These are phyloP conservation scores for Oryzias celebensis DNA, from an alignment of 2,113 vertebrate species.

Conservation along the genomic window DNA sequence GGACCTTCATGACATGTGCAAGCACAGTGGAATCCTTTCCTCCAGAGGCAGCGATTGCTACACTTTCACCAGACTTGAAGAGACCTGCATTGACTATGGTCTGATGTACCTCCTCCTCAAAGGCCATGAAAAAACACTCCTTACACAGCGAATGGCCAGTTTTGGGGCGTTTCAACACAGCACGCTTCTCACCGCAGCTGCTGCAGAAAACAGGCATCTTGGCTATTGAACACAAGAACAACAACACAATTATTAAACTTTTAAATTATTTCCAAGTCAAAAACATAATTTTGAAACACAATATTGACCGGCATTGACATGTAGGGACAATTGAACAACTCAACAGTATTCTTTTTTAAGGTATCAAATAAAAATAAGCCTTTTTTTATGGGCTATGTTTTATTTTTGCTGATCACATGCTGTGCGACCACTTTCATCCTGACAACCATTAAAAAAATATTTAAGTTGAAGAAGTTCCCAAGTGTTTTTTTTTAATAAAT, in stretches of 20 bases:
- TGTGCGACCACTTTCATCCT: too few species aligned
- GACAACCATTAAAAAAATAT: too few species aligned
- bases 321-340: too few species aligned
- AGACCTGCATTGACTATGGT: slow-evolving; percentile 78
- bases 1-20: slow-evolving; percentile 82
- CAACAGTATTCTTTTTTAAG: too few species aligned
- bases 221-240: slow-evolving; percentile 9
- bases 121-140: slow-evolving; percentile 84
- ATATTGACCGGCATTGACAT: too few species aligned
- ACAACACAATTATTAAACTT: background rate
- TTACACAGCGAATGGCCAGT: slow-evolving; percentile 83
- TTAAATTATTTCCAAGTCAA: too few species aligned
- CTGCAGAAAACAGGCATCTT: slow-evolving; percentile 79
- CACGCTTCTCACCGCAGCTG: slow-evolving; percentile 70
- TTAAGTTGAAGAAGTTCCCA: too few species aligned
- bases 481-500: too few species aligned
- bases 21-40: slow-evolving; percentile 91
- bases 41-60: slow-evolving; percentile 86
- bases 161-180: slow-evolving; percentile 76
- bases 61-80: slow-evolving; percentile 78
- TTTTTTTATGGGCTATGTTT: too few species aligned
- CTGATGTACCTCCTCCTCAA: slow-evolving; percentile 86
- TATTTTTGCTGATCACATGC: too few species aligned
- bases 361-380: too few species aligned
- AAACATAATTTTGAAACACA: too few species aligned